Conservation (phyloP, 2,888 invertebrate species). For the Dasypolia templi region DNA sequence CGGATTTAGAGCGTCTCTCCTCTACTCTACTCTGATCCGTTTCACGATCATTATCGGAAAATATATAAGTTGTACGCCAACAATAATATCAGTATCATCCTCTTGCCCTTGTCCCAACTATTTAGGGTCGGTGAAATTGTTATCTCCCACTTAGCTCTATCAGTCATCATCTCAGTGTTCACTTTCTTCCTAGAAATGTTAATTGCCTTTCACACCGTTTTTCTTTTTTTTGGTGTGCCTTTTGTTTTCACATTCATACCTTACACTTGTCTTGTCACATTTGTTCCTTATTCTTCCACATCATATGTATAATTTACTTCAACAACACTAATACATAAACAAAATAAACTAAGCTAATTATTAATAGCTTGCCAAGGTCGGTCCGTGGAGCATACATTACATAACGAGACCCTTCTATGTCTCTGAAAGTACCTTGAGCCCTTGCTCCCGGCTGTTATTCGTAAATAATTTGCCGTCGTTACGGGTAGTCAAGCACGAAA, state of each 20-base stretch:
- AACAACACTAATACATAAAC: too few relatives aligned
- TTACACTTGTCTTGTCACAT: background rate
- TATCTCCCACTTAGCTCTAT: background rate
- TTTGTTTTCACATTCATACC: background rate
- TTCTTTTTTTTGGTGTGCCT: background rate
- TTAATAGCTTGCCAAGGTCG: too few relatives aligned
- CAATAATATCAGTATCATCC: background rate
- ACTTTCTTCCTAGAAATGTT: background rate
- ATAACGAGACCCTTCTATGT: too few relatives aligned
- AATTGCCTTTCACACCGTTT: background rate
- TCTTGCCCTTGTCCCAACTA: background rate
- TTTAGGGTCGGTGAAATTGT: background rate
- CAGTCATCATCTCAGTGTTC: background rate
- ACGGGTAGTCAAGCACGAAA: too few relatives aligned
- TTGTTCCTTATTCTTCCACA: too few relatives aligned
- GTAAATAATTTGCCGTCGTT: too few relatives aligned
- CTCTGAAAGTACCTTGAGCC: too few relatives aligned
- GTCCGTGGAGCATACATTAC: too few relatives aligned
- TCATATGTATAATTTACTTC: too few relatives aligned
- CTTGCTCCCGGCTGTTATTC: too few relatives aligned
- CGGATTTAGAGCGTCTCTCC: constrained; percentile 8
- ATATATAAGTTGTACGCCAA: background rate
- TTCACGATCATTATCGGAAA: background rate
- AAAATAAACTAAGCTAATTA: too few relatives aligned
- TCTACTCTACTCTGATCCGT: background rate